A percentile compares a stretch with the other conserved stretches of the same genome.
Evolutionary conservation across 2,797 vertebrate species (phyloP).

Genomic region (Sebastiscus tertius): DNA sequence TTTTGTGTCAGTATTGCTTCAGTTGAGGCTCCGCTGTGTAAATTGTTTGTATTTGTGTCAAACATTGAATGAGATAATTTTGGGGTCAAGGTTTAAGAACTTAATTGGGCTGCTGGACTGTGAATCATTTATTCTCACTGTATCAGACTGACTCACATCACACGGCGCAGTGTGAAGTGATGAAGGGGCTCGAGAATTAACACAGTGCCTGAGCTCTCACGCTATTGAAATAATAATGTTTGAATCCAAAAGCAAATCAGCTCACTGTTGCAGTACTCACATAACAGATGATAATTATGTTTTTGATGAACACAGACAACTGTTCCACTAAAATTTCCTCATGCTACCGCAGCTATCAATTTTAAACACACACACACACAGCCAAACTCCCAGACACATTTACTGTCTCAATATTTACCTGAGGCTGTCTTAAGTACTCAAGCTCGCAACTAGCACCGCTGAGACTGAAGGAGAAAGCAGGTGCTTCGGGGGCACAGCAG

Average conservation of each 20-base stretch:
- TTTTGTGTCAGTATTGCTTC: neutral
- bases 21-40: neutral
- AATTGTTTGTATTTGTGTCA: neutral
- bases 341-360: neutral
- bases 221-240: neutral
- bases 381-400: conserved; percentile 7
- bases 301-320: neutral
- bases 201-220: neutral
- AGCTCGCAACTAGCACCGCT: conserved; percentile 20
- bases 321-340: neutral
- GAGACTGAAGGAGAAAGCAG: conserved; percentile 30
- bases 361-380: neutral
- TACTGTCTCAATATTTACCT: conserved; percentile 38
- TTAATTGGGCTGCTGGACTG: neutral
- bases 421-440: conserved; percentile 32
- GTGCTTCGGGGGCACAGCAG: conserved; percentile 17
- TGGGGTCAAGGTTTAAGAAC: neutral
- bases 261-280: neutral
- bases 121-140: neutral
- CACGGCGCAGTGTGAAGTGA: neutral
- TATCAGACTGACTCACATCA: neutral
- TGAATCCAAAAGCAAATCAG: neutral
- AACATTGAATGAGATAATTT: neutral
- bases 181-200: neutral
- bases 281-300: neutral